These are phyloP conservation scores for Auanema sp. DNA, from an alignment of 2,888 invertebrate species.

Conservation along the genomic window DNA sequence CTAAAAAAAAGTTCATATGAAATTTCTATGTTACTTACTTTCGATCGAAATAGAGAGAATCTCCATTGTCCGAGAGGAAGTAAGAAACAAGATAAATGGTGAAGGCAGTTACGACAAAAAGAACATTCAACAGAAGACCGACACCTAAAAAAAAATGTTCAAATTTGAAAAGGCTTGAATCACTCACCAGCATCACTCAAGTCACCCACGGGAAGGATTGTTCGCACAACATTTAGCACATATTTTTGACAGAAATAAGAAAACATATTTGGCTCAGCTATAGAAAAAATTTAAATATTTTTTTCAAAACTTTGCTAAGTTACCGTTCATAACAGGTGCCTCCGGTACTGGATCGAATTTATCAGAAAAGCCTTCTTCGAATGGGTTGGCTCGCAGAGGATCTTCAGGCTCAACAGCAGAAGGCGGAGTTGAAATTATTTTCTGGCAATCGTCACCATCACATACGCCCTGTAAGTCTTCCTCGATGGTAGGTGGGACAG, in stretches of 20 bases:
- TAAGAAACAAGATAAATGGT: constrained; percentile 27
- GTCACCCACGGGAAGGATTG: constrained; percentile 15
- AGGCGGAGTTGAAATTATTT: background rate
- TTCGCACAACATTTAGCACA: background rate
- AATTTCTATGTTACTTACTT: constrained; percentile 15
- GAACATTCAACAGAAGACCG: constrained; percentile 32
- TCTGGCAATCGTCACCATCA: background rate
- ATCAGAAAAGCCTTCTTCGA: constrained; percentile 21
- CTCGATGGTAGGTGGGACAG: background rate
- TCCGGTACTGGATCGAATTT: constrained; percentile 15
- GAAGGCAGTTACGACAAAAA: constrained; percentile 31
- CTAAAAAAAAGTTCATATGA: constrained; percentile 19
- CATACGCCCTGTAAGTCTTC: background rate
- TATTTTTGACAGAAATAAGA: too few relatives aligned
- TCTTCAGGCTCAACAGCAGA: too few relatives aligned
- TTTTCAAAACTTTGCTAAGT: too few relatives aligned
- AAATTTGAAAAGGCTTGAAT: constrained; percentile 4
- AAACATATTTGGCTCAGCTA: too few relatives aligned
- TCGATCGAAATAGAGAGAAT: constrained; percentile 30
- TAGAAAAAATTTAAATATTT: too few relatives aligned
- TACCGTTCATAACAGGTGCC: constrained; percentile 15
- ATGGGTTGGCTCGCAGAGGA: constrained; percentile 10
- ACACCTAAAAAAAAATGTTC: constrained; percentile 23
- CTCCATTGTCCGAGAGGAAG: constrained; percentile 26
- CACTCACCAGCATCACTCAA: constrained; percentile 17